phyloP scores from a whole-genome alignment of 2,888 invertebrate species.

The Macrostomum cliftonense region DNA sequence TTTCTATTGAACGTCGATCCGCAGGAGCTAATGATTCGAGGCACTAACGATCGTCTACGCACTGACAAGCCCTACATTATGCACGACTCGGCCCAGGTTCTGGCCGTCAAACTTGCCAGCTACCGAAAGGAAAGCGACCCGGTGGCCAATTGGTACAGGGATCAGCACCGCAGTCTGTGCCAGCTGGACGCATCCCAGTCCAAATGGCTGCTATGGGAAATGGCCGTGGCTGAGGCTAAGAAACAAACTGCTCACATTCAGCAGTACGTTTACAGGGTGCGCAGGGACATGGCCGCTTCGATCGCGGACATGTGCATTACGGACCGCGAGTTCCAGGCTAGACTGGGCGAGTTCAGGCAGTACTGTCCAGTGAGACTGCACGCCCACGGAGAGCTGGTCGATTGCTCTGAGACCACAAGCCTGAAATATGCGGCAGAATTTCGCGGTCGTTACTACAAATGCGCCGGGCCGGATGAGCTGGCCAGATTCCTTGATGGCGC shows the following conservation, averaged over 20 bases:
- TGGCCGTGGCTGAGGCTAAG: constrained; percentile 20
- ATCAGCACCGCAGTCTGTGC: constrained; percentile 28
- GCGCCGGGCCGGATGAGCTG: constrained; percentile 25
- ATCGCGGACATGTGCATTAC: constrained; percentile 35
- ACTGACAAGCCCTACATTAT: constrained; percentile 18
- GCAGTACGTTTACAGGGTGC: constrained; percentile 29
- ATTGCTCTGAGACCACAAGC: constrained; percentile 24
- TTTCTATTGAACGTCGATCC: constrained; percentile 27
- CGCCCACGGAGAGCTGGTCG: constrained; percentile 27
- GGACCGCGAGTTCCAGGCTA: constrained; percentile 27
- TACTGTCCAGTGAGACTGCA: constrained; percentile 37
- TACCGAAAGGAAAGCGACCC: constrained; percentile 21
- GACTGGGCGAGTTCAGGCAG: constrained; percentile 31
- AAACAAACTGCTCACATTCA: constrained; percentile 30
- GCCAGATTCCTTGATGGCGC: constrained; percentile 10
- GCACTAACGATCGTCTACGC: constrained; percentile 28
- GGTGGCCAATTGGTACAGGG: constrained; percentile 26
- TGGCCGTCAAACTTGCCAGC: constrained; percentile 24
- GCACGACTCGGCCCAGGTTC: constrained; percentile 34
- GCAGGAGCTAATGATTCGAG: constrained; percentile 28
- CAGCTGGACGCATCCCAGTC: constrained; percentile 23
- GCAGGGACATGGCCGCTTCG: constrained; percentile 30
- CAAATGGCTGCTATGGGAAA: constrained; percentile 37
- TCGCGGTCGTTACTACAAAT: constrained; percentile 37
- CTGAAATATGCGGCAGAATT: constrained; percentile 34